Conservation (phyloP, 2,797 vertebrate genomes). For the Phrynocephalus forsythii region DNA sequence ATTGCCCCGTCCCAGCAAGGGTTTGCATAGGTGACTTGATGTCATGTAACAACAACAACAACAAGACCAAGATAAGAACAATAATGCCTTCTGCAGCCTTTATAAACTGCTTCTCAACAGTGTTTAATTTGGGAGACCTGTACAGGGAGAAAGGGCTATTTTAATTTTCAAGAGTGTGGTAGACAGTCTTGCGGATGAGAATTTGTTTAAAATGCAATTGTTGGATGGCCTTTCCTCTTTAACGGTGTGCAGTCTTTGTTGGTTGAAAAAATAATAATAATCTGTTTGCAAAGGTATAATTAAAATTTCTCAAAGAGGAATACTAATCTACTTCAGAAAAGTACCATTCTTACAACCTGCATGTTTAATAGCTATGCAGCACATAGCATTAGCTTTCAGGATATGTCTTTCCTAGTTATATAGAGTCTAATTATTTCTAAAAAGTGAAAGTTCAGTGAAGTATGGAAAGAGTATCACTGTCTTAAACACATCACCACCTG, state of each 20-base stretch:
- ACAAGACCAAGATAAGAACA: no score
- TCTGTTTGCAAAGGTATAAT: conserved; percentile 20
- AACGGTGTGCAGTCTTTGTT: background rate
- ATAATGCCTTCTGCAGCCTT: no score
- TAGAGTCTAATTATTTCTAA: conserved; percentile 16
- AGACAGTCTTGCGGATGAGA: background rate
- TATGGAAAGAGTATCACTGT: background rate
- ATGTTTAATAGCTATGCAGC: conserved; percentile 12
- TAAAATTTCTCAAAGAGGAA: conserved; percentile 57
- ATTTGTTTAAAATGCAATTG: background rate
- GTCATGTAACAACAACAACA: no score
- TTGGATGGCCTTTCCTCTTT: background rate
- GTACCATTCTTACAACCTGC: conserved; percentile 33
- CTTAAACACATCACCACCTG: conserved; percentile 31
- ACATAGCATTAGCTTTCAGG: conserved; percentile 2
- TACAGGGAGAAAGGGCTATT: background rate
- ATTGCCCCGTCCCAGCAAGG: no score
- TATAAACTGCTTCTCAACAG: background rate
- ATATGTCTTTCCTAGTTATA: background rate
- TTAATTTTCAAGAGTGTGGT: background rate
- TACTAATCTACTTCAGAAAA: conserved; percentile 47
- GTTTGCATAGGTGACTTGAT: no score
- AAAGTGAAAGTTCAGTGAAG: conserved; percentile 47
- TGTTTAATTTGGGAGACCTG: background rate
- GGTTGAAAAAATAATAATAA: background rate